Conservation (phyloP, 2,888 invertebrate genomes). For the Vandiemenella viatica region DNA sequence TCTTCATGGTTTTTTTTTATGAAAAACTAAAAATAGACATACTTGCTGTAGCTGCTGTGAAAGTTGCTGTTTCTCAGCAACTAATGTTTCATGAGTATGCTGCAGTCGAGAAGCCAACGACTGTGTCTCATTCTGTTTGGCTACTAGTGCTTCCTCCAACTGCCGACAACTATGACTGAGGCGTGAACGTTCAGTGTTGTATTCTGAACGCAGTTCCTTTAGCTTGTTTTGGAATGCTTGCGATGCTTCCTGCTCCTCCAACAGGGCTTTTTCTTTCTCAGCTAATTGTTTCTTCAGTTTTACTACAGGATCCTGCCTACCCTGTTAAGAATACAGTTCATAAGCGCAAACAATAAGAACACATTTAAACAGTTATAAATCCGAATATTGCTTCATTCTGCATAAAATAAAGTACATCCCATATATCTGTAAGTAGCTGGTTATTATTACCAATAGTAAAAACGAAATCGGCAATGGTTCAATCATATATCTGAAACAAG, state of each 20-base stretch:
- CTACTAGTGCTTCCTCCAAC: constrained; percentile 38
- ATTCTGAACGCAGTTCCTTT: constrained; percentile 56
- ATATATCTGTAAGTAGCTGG: no score
- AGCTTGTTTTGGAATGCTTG: constrained; percentile 61
- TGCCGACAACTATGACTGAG: constrained; percentile 36
- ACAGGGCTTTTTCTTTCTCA: constrained; percentile 65
- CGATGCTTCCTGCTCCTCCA: constrained; percentile 60
- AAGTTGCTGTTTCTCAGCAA: constrained; percentile 44
- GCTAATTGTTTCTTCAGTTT: constrained; percentile 76
- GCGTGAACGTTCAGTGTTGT: constrained; percentile 50
- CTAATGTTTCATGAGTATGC: constrained; percentile 37
- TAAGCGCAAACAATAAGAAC: no score
- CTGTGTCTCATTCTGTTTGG: constrained; percentile 43
- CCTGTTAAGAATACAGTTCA: constrained; percentile 35
- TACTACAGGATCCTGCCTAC: constrained; percentile 68
- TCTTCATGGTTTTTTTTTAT: no score
- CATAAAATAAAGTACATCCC: no score
- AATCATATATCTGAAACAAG: no score
- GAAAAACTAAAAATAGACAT: background rate
- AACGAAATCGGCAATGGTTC: no score
- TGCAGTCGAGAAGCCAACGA: constrained; percentile 44
- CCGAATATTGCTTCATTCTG: no score
- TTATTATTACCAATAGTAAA: no score
- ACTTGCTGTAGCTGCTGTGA: constrained; percentile 42
- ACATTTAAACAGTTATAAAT: no score